These are phyloP conservation scores for Julus scandinavius DNA, from an alignment of 2,888 invertebrate genomes.

Conservation along the genomic window DNA sequence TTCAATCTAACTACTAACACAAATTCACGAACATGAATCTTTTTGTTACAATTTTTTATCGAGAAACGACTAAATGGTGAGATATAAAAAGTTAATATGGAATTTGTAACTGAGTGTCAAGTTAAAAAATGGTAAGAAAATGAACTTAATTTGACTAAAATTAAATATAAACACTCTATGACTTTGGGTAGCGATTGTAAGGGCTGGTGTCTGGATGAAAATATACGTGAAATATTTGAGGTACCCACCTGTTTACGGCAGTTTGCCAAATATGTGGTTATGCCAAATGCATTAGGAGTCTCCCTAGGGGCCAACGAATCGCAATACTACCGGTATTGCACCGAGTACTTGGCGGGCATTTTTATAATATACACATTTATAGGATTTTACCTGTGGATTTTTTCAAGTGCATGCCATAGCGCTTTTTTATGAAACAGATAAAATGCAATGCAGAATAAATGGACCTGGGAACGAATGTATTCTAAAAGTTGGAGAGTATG, in stretches of 20 bases:
- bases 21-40: neutral
- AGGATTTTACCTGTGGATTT: neutral
- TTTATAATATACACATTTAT: neutral
- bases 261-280: conserved; percentile 14
- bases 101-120: too few relatives aligned
- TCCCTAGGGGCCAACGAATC: neutral
- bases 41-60: too few relatives aligned
- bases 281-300: neutral
- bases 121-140: too few relatives aligned
- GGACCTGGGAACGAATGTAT: too few relatives aligned
- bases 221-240: neutral
- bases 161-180: too few relatives aligned
- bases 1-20: neutral
- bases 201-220: neutral
- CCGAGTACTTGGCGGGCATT: neutral
- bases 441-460: too few relatives aligned
- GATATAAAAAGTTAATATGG: too few relatives aligned
- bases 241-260: conserved; percentile 28
- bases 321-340: neutral
- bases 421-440: neutral
- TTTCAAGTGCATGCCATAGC: neutral
- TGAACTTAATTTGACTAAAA: too few relatives aligned
- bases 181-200: neutral
- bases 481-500: too few relatives aligned
- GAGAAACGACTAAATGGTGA: too few relatives aligned